A percentile compares a stretch with the other conserved stretches of the same genome.
Evolutionary conservation across 2,797 vertebrate genomes (phyloP).

Genomic region (Hemitrygon akajei): DNA sequence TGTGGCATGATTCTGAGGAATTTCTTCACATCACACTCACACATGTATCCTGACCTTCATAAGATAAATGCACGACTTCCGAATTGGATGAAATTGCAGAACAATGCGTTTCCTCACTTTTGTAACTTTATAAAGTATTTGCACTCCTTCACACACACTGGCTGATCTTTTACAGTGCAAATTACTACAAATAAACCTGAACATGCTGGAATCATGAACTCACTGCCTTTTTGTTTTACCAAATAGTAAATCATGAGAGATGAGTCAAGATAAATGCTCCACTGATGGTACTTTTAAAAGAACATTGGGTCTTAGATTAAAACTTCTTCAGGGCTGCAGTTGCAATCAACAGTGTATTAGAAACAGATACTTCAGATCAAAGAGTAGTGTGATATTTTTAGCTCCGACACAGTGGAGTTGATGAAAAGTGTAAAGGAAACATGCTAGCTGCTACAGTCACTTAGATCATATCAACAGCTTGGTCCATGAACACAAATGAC

Average conservation of each 20-base stretch:
- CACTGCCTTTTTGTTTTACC: neutral
- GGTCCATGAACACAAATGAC: neutral
- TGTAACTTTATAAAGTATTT: neutral
- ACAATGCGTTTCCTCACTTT: neutral
- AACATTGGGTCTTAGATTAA: slow-evolving; percentile 9
- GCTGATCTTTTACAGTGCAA: neutral
- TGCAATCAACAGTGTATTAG: slow-evolving; percentile 2
- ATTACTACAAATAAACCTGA: neutral
- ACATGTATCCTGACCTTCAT: neutral
- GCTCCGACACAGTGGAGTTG: neutral
- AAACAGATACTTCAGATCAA: neutral
- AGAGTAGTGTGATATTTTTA: slow-evolving; percentile 23
- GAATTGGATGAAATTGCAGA: too few relatives aligned
- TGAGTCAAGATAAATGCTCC: neutral
- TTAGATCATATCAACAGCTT: neutral
- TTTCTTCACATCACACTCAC: neutral
- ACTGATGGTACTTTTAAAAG: slow-evolving; percentile 6
- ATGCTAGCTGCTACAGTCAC: neutral
- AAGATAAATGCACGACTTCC: too few relatives aligned
- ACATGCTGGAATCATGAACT: neutral
- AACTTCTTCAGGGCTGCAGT: neutral
- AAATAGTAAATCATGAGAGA: neutral
- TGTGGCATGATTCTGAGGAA: neutral
- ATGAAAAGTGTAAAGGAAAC: neutral
- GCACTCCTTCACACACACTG: neutral